Conservation (phyloP, 2,888 invertebrate species). For the Xestoiulus laeticollis region DNA sequence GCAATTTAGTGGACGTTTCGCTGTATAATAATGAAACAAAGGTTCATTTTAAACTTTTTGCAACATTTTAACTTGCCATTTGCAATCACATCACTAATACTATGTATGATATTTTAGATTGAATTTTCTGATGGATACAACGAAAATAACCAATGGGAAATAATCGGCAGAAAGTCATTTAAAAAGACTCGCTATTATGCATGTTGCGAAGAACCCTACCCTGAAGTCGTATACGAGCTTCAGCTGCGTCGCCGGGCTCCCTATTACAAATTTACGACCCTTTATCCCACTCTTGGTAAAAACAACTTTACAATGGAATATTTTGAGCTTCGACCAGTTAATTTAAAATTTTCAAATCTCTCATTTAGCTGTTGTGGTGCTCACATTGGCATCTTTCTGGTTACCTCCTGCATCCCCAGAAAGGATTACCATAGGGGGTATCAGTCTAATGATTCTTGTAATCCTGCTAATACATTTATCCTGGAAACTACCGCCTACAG, state of each 20-base stretch:
- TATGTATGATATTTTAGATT: background rate
- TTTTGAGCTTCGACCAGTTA: too few species aligned
- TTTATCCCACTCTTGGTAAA: conserved; percentile 44
- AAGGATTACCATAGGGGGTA: conserved; percentile 70
- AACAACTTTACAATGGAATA: background rate
- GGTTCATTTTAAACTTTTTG: background rate
- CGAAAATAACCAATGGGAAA: conserved; percentile 52
- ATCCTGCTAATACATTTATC: conserved; percentile 73
- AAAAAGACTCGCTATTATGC: conserved; percentile 42
- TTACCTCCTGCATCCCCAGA: conserved; percentile 75
- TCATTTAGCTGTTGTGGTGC: conserved; percentile 52
- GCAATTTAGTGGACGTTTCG: background rate
- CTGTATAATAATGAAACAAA: background rate
- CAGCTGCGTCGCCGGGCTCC: conserved; percentile 48
- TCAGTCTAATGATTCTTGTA: conserved; percentile 70
- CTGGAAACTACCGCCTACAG: conserved; percentile 59
- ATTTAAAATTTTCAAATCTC: background rate
- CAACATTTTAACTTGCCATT: background rate
- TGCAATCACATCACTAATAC: background rate
- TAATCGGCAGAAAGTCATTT: conserved; percentile 36
- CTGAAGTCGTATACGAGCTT: conserved; percentile 45
- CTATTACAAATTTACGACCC: conserved; percentile 50
- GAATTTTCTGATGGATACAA: conserved; percentile 29
- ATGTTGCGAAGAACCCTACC: conserved; percentile 51
- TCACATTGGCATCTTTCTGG: conserved; percentile 73